Percentiles rank a stretch among this genome's conserved stretches.
Conservation (phyloP, 2,888 invertebrate species). For the Cacoxenus indagator region DNA sequence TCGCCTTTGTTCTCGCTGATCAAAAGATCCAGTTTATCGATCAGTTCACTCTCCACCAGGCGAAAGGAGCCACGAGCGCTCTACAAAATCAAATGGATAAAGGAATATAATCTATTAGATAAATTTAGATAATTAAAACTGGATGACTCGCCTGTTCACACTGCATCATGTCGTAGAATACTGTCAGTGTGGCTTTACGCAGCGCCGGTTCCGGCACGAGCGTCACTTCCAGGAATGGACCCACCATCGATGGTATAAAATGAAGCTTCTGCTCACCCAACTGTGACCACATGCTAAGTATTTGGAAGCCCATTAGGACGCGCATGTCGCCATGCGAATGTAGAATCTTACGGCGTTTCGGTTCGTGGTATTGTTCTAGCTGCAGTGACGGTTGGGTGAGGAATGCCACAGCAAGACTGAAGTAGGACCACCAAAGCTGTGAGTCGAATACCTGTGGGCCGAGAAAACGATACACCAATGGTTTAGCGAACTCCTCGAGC, state of each 20-base stretch:
- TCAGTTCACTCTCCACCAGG: constrained; percentile 92
- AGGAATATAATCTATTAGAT: background rate
- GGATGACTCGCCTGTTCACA: constrained; percentile 77
- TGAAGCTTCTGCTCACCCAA: constrained; percentile 89
- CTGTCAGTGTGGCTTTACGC: constrained; percentile 89
- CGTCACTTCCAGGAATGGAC: constrained; percentile 93
- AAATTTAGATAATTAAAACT: background rate
- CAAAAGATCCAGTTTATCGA: constrained; percentile 92
- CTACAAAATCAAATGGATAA: constrained; percentile 38
- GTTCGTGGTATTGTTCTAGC: constrained; percentile 85
- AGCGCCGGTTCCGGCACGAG: constrained; percentile 88
- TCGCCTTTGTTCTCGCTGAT: constrained; percentile 96
- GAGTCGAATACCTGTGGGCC: constrained; percentile 83
- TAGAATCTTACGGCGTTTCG: constrained; percentile 82
- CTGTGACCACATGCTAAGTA: constrained; percentile 92
- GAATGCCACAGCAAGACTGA: constrained; percentile 84
- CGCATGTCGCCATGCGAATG: constrained; percentile 91
- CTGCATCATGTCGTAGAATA: constrained; percentile 96
- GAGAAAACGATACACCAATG: constrained; percentile 86
- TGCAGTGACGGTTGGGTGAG: constrained; percentile 85
- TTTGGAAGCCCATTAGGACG: constrained; percentile 91
- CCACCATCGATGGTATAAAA: constrained; percentile 93
- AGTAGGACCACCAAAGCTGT: constrained; percentile 83
- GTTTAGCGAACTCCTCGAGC: constrained; percentile 89
- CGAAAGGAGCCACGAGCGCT: constrained; percentile 86